These are phyloP conservation scores for Pyrochroa serraticornis DNA, from an alignment of 2,888 invertebrate genomes.

Conservation along the genomic window DNA sequence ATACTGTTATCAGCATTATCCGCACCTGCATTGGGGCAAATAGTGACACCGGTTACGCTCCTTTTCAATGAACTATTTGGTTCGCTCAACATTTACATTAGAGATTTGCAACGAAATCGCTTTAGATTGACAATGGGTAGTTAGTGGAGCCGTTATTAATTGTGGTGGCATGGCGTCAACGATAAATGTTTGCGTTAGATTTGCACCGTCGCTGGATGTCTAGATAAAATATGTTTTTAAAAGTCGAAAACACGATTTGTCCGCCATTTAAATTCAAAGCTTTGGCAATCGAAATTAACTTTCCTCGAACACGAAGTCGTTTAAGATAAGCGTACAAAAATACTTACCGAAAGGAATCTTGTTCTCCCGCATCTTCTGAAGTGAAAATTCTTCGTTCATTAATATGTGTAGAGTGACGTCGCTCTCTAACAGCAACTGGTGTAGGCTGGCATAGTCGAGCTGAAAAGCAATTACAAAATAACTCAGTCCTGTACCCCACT, in stretches of 20 bases:
- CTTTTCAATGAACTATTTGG: slow-evolving; percentile 12
- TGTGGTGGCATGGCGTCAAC: background rate
- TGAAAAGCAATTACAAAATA: slow-evolving; percentile 55
- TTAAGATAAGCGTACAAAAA: slow-evolving; percentile 35
- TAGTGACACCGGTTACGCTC: slow-evolving; percentile 10
- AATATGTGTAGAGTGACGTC: slow-evolving; percentile 82
- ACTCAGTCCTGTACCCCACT: slow-evolving; percentile 25
- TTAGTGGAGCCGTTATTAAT: slow-evolving; percentile 26
- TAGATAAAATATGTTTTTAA: slow-evolving; percentile 11
- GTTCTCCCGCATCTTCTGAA: slow-evolving; percentile 73
- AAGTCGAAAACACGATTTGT: slow-evolving; percentile 35
- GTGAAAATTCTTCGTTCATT: slow-evolving; percentile 80
- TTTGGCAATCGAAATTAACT: slow-evolving; percentile 42
- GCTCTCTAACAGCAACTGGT: slow-evolving; percentile 81
- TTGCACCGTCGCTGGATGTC: background rate
- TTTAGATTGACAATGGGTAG: slow-evolving; percentile 7
- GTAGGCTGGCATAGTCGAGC: slow-evolving; percentile 82
- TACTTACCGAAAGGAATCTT: slow-evolving; percentile 77
- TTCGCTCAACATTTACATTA: slow-evolving; percentile 1
- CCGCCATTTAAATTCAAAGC: slow-evolving; percentile 40
- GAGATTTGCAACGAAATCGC: slow-evolving; percentile 1
- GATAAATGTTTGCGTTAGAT: slow-evolving; percentile 9
- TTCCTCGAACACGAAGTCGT: slow-evolving; percentile 32
- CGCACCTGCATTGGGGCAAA: slow-evolving; percentile 9
- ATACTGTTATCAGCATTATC: slow-evolving; percentile 10